Conservation (phyloP, 2,888 invertebrate species). For the Pheosia tremula region DNA sequence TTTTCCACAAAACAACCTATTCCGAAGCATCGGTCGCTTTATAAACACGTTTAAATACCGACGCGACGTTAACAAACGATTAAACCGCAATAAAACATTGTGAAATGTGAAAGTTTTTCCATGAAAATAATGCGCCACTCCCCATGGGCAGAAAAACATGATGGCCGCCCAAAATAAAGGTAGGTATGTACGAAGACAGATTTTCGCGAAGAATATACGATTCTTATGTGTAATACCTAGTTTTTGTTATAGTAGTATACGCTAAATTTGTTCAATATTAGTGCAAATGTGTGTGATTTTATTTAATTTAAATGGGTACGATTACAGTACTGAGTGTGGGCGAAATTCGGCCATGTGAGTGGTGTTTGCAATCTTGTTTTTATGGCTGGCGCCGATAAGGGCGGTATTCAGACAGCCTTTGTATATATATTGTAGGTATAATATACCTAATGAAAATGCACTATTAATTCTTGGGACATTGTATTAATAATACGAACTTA, state of each 20-base stretch:
- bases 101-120: slow-evolving; percentile 61
- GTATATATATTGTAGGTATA: not conserved
- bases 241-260: slow-evolving; percentile 18
- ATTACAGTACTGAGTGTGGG: slow-evolving; percentile 66
- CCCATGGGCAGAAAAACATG: slow-evolving; percentile 50
- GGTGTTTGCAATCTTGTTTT: slow-evolving; percentile 64
- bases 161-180: slow-evolving; percentile 81
- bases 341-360: slow-evolving; percentile 71
- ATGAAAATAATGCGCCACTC: slow-evolving; percentile 66
- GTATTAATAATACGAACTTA: no score
- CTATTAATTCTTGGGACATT: no score
- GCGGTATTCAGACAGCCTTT: slow-evolving; percentile 37
- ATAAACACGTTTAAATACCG: slow-evolving; percentile 70
- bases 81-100: slow-evolving; percentile 39
- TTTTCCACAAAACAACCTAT: slow-evolving; percentile 77
- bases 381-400: slow-evolving; percentile 58
- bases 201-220: slow-evolving; percentile 6
- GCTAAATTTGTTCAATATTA: not conserved
- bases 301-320: slow-evolving; percentile 57
- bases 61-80: slow-evolving; percentile 39
- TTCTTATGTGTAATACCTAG: not conserved
- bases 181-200: slow-evolving; percentile 41
- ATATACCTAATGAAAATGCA: no score
- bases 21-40: slow-evolving; percentile 67
- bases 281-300: slow-evolving; percentile 9